A percentile compares a stretch with the other conserved stretches of the same genome.
These are phyloP conservation scores for Alloplasta piceator DNA, from an alignment of 2,888 invertebrate genomes.

Conservation along the genomic window DNA sequence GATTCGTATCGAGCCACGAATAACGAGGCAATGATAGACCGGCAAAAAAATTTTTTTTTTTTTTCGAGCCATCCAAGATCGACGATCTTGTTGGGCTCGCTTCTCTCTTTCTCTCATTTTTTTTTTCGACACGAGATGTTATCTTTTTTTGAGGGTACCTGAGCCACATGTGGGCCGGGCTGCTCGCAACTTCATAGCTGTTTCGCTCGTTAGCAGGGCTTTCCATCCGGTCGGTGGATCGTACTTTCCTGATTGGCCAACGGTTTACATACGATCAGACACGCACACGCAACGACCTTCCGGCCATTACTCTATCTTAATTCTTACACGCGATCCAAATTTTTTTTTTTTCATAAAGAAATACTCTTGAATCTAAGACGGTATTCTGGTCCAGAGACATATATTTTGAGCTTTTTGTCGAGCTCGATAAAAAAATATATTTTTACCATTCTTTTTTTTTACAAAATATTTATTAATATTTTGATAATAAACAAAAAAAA, in stretches of 20 bases:
- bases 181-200: slow-evolving; percentile 82
- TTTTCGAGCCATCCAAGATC: slow-evolving; percentile 61
- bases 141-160: slow-evolving; percentile 80
- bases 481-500: too few relatives aligned
- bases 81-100: slow-evolving; percentile 56
- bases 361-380: background rate
- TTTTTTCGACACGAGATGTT: slow-evolving; percentile 70
- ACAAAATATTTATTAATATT: too few relatives aligned
- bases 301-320: slow-evolving; percentile 54
- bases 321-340: background rate
- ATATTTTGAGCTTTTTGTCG: too few relatives aligned
- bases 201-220: slow-evolving; percentile 81
- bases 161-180: slow-evolving; percentile 82
- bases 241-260: slow-evolving; percentile 84
- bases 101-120: slow-evolving; percentile 34
- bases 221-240: slow-evolving; percentile 86
- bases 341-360: background rate
- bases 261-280: slow-evolving; percentile 68
- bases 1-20: slow-evolving; percentile 69
- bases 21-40: slow-evolving; percentile 71
- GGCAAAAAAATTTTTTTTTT: slow-evolving; percentile 51
- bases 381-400: too few relatives aligned
- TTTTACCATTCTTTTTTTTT: too few relatives aligned
- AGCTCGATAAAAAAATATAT: too few relatives aligned
- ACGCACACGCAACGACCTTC: slow-evolving; percentile 52